phyloP scores from a whole-genome alignment of 1,140 invertebrate species.

The Zaprionus gabonicus region DNA sequence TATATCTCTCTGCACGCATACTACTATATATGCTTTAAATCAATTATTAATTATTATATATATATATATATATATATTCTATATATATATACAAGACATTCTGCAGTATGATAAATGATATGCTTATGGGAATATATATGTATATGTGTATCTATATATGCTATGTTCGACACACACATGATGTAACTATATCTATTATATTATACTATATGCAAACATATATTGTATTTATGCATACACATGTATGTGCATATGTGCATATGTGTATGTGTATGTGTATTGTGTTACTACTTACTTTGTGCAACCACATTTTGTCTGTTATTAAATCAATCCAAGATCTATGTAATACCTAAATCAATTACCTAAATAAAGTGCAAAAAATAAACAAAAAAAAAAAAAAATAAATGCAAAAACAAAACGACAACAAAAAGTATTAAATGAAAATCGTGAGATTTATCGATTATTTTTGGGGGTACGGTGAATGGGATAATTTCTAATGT shows the following conservation, averaged over 20 bases:
- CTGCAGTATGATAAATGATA: constrained; percentile 80
- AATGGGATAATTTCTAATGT: no score
- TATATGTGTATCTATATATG: constrained; percentile 54
- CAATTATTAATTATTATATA: constrained; percentile 75
- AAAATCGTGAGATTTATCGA: background rate
- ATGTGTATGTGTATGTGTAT: constrained; percentile 38
- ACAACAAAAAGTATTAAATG: constrained; percentile 45
- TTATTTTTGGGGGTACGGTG: background rate
- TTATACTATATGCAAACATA: constrained; percentile 18
- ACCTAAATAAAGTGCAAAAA: constrained; percentile 79
- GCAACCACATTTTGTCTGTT: constrained; percentile 59
- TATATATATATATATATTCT: constrained; percentile 1
- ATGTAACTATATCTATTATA: constrained; percentile 44
- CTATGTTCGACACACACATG: constrained; percentile 31
- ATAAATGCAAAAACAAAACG: background rate
- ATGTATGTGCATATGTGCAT: background rate
- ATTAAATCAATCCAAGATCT: constrained; percentile 62
- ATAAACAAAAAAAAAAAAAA: constrained; percentile 22
- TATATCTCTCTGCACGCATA: constrained; percentile 28
- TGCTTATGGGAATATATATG: constrained; percentile 73
- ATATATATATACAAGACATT: constrained; percentile 72
- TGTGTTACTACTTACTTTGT: constrained; percentile 58
- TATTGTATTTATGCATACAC: constrained; percentile 17
- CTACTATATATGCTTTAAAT: constrained; percentile 78
- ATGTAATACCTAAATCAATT: constrained; percentile 75